A percentile compares a stretch with the other conserved stretches of the same genome.
These are phyloP conservation scores for Pocillopora verrucosa DNA, from an alignment of 64 coral and sea anemone genomes.

Conservation along the genomic window DNA sequence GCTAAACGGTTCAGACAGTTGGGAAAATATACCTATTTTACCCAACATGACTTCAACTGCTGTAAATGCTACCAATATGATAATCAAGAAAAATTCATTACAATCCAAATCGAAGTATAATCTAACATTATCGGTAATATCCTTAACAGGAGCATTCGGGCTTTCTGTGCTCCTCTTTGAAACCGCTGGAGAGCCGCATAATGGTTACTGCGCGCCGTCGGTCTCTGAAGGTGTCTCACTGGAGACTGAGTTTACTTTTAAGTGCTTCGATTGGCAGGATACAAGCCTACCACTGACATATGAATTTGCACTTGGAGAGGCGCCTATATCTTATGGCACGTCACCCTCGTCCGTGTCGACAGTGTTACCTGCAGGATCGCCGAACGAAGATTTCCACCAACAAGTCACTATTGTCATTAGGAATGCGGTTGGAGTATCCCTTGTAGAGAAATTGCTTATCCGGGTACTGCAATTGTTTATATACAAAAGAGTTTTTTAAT, in stretches of 20 bases:
- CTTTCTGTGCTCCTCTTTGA: not conserved
- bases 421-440: not conserved
- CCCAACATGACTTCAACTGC: not conserved
- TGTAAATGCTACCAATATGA: not conserved
- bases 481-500: too few species aligned
- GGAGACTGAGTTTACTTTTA: too few species aligned
- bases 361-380: too few species aligned
- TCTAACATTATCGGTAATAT: not conserved
- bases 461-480: not conserved
- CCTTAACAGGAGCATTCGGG: not conserved
- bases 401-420: not conserved
- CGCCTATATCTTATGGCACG: too few species aligned
- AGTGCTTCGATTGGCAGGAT: too few species aligned
- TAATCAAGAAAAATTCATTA: not conserved
- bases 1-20: not conserved
- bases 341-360: too few species aligned
- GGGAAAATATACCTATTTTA: not conserved
- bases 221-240: not conserved
- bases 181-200: not conserved
- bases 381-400: too few species aligned
- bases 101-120: not conserved
- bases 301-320: too few species aligned
- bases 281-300: too few species aligned
- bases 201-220: not conserved
- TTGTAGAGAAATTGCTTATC: not conserved